Percentiles rank a stretch among this genome's conserved stretches.
Evolutionary conservation across 2,888 invertebrate genomes (phyloP).

Genomic region (Bellardia bayeri): DNA sequence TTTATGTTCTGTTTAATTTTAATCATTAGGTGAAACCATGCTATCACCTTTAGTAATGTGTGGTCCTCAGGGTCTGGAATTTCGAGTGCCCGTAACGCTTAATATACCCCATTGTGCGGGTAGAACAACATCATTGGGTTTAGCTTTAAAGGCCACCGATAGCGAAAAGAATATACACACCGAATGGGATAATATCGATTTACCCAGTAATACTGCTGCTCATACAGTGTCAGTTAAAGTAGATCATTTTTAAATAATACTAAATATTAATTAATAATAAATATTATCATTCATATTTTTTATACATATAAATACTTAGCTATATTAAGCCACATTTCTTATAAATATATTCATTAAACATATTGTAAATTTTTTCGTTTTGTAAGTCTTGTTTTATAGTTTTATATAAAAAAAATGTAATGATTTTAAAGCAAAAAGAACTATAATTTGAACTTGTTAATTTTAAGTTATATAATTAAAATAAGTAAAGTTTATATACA

Average conservation of each 20-base stretch:
- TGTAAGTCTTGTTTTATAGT: conserved; percentile 70
- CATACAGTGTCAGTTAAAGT: conserved; percentile 96
- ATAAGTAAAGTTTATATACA: conserved; percentile 34
- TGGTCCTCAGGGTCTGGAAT: conserved; percentile 96
- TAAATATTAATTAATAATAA: background rate
- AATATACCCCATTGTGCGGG: conserved; percentile 95
- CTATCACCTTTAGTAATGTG: conserved; percentile 98
- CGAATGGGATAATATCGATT: conserved; percentile 93
- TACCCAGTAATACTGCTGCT: conserved; percentile 92
- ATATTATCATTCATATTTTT: conserved; percentile 12
- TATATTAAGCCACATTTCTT: conserved; percentile 16
- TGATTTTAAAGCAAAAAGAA: conserved; percentile 19
- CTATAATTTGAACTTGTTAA: conserved; percentile 29
- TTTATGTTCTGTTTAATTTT: background rate
- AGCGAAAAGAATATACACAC: conserved; percentile 93
- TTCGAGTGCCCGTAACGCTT: conserved; percentile 94
- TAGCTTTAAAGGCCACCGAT: conserved; percentile 92
- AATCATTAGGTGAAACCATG: conserved; percentile 94
- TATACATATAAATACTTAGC: conserved; percentile 1
- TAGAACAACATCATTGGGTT: conserved; percentile 90
- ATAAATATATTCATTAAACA: conserved; percentile 15
- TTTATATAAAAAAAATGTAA: conserved; percentile 60
- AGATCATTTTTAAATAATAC: conserved; percentile 91
- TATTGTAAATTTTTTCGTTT: conserved; percentile 53
- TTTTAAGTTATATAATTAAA: conserved; percentile 26